Evolutionary conservation across 37 sponge, comb jelly and placozoan species (phyloP), one percentile per base, ranked within the genome.

Genomic region (Tethya wilhelma): DNA sequence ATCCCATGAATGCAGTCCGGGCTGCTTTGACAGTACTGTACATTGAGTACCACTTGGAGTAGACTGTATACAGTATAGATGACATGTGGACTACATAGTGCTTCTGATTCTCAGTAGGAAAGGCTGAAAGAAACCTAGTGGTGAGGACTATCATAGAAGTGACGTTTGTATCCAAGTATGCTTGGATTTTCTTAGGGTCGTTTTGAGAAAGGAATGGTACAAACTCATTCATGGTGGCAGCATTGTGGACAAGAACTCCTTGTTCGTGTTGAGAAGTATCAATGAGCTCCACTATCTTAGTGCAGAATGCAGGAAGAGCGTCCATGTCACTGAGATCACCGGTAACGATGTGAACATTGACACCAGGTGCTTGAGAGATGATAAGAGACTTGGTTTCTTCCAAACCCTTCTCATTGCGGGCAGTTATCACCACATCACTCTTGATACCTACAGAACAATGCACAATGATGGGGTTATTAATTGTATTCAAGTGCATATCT

Each of bases 11-110:
- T 57, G 85, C 74, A 31, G 71, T 46, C 38, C 97, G 71, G 19
- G 91, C 97, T 20, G 91, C 97, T 53, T 84, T 92, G 33, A 57
- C 70, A 2, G 86, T 59, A 49, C 86, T 78, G 67, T 96, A 96
- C 31, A 92, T 57, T 14, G 55, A 22, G 59, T 74, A 73, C 0
- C 86, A 72, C 11, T 74, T 73, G 14, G 79, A 34, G 22, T 75
- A 72, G 19, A 75, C 63, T 25, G 49, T 45, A 30, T 79, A 67
- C 11, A 90, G 64, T 2, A 88, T 60, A 20, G 90, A 84, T 11
- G 86, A 68, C 3, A 87, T 85, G 66, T 92, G 78, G 67, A 95
- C 57, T 25, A 89, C 67, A n/a, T 72, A 65, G 5, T 69, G 42
- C 31, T 38, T 17, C 0, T 63, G 73, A 6, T 43, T n/a, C n/a